Evolutionary conservation across 2,797 vertebrate species (phyloP).

Genomic region (Dendrocincla tyrannina): DNA sequence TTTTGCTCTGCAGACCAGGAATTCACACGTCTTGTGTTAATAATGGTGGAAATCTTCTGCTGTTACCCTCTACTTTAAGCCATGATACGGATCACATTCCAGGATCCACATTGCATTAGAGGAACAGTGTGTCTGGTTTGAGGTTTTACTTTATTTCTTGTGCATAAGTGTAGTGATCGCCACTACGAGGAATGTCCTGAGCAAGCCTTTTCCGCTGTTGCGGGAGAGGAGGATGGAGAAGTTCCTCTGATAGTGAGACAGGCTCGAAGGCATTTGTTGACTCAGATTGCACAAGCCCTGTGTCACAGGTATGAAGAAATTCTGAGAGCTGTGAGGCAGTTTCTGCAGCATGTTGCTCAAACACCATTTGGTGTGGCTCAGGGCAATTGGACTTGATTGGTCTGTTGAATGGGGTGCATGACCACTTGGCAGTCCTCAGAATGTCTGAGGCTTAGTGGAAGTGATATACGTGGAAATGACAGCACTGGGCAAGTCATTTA

Average conservation of each 20-base stretch:
- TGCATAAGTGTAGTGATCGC: neutral
- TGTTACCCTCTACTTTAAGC: neutral
- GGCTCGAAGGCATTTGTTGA: neutral
- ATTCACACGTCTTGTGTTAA: neutral
- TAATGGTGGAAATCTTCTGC: neutral
- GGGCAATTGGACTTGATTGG: neutral
- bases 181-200: neutral
- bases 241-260: neutral
- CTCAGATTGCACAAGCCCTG: neutral
- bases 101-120: neutral
- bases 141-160: neutral
- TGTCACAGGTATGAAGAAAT: neutral
- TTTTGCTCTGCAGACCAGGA: neutral
- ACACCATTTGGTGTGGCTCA: neutral
- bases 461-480: neutral
- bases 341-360: neutral
- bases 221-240: neutral
- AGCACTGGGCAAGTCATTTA: neutral
- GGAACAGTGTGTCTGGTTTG: neutral
- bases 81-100: neutral
- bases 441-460: neutral
- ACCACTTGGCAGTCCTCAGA: neutral
- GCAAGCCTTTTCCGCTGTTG: neutral
- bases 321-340: neutral
- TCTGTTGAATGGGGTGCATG: neutral